Percentiles rank a stretch among this genome's conserved stretches.
Conservation (phyloP, 2,888 invertebrate species). For the Homarus gammarus region DNA sequence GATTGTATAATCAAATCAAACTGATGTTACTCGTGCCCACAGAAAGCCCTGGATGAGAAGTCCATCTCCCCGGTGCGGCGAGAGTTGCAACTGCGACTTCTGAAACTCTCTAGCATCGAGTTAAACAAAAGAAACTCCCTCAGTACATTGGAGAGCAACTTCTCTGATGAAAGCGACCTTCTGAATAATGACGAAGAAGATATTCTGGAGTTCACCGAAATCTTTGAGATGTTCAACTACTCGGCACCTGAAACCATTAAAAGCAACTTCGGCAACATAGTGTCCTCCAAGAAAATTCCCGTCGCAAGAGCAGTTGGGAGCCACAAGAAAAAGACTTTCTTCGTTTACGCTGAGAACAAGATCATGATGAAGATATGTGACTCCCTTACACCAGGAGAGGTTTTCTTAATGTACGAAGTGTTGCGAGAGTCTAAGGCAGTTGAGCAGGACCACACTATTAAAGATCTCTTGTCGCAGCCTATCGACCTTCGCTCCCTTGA, state of each 20-base stretch:
- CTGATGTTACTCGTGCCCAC: neutral
- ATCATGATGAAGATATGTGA: slow-evolving; percentile 61
- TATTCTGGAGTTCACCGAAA: slow-evolving; percentile 66
- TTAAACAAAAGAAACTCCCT: slow-evolving; percentile 1
- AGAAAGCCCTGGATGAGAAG: slow-evolving; percentile 46
- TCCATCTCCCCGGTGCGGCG: slow-evolving; percentile 47
- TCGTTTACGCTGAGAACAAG: slow-evolving; percentile 70
- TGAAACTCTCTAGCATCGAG: slow-evolving; percentile 15
- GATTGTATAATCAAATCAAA: too few relatives aligned
- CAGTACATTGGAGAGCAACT: slow-evolving; percentile 67
- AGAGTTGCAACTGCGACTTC: slow-evolving; percentile 50
- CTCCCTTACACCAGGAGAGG: slow-evolving; percentile 42
- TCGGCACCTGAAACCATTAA: slow-evolving; percentile 50
- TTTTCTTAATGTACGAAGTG: slow-evolving; percentile 36
- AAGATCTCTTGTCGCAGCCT: slow-evolving; percentile 29
- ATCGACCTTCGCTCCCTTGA: slow-evolving; percentile 19
- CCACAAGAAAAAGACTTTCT: slow-evolving; percentile 47
- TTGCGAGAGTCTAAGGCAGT: slow-evolving; percentile 21
- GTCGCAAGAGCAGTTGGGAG: neutral
- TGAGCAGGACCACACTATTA: slow-evolving; percentile 15
- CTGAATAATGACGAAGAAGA: slow-evolving; percentile 70
- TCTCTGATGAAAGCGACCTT: slow-evolving; percentile 61
- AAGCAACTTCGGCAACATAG: slow-evolving; percentile 32
- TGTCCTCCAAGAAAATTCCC: slow-evolving; percentile 55
- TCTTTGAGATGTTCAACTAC: slow-evolving; percentile 59